phyloP scores from a whole-genome alignment of 2,797 vertebrate genomes.

The Eospalax fontanierii region DNA sequence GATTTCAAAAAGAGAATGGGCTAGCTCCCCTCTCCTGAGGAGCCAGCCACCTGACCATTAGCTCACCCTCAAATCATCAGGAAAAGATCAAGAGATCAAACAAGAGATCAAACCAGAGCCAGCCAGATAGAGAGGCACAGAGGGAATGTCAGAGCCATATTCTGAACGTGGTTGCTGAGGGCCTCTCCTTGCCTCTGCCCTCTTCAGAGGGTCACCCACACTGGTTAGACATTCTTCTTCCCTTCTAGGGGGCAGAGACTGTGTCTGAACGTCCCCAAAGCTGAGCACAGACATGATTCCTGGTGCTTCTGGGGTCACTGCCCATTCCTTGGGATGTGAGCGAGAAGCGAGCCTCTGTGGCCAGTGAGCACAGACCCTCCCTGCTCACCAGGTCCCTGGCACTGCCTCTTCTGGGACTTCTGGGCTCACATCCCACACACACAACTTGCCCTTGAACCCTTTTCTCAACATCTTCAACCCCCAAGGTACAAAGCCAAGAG shows the following conservation, averaged over 20 bases:
- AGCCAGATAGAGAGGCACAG: background rate
- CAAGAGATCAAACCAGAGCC: background rate
- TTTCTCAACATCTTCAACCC: background rate
- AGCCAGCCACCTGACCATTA: background rate
- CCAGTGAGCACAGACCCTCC: background rate
- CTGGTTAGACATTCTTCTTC: background rate
- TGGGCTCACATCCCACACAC: background rate
- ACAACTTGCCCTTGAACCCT: background rate
- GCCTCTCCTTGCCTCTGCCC: background rate
- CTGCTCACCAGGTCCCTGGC: background rate
- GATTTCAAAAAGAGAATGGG: background rate
- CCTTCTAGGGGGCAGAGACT: background rate
- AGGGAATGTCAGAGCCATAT: no score
- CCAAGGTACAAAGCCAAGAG: background rate
- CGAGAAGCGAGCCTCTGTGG: background rate
- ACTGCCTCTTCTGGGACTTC: background rate
- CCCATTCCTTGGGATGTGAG: background rate
- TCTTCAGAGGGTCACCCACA: background rate
- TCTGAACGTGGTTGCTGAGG: background rate
- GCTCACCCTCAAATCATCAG: background rate
- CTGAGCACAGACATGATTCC: background rate
- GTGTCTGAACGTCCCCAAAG: background rate
- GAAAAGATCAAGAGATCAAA: no score
- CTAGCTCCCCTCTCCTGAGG: no score
- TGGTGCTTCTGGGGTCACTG: fast-evolving